Base-by-base conservation (phyloP, 2,888 invertebrate species). In the Eupithecia dodoneata region DNA sequence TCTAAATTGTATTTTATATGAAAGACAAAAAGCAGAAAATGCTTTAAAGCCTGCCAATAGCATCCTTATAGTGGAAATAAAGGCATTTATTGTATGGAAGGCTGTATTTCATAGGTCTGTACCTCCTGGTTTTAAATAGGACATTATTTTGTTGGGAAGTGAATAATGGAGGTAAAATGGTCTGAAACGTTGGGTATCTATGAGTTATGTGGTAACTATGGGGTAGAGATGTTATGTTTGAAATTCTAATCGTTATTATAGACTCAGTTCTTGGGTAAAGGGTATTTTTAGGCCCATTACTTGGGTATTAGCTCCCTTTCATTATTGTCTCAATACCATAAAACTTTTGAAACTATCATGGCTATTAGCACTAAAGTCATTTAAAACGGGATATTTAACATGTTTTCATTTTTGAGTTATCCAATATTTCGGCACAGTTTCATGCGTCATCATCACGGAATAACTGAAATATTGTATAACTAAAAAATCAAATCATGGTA, bases 51-150 rank as follows among this genome's bases (percentile, higher is more conserved):
- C 70, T 65, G 73, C 65, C 63, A 70, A 67, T 44, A 71, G 70
- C 52, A 70, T 63, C 52, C 73, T 71, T 42, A 73, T 73, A 71
- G 49, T 71, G 49, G 63, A 49, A 65, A 76, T 73, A 73, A 73
- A 67, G 9, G 76, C 44, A 76, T 69, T 76, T 72, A 76, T 73
- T 73, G 69, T 73, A 73, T 63, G 47, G 41, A n/a, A 72, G 69
- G 59, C 63, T 18, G 49, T 73, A 70, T 73, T 71, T 73, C 73
- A 76, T 70, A 47, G 44, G 72, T 76, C 59, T 69, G 18, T 65
- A 65, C 41, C 45, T 65, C 15, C 13, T 44, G 75, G 52, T 59
- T 52, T 72, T 47, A 73, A 66, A 66, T 45, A 7, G 41, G 59
- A 41, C 13, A 52, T 55, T 52, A 72, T 44, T 71, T 69, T 72